Conservation (phyloP, 2,113 vertebrate genomes). For the Macrotis lagotis region DNA sequence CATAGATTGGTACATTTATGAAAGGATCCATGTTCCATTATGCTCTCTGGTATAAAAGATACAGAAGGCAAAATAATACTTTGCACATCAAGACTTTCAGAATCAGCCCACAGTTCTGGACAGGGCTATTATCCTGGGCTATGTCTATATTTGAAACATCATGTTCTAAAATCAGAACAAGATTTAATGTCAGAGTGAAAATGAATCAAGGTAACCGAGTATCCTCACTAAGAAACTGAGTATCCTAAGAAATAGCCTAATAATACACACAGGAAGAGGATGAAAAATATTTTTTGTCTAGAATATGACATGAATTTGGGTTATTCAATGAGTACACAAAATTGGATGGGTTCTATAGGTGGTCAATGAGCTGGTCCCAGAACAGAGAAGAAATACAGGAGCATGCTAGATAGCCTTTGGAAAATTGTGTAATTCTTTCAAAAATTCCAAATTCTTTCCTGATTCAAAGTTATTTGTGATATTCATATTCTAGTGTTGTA, state of each 20-base stretch:
- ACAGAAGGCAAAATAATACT: too few relatives aligned
- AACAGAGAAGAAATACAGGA: background rate
- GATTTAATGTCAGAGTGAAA: background rate
- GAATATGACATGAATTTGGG: background rate
- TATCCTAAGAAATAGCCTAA: background rate
- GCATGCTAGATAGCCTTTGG: background rate
- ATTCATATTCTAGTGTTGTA: background rate
- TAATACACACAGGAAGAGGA: background rate
- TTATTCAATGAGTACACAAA: background rate
- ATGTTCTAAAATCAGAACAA: background rate
- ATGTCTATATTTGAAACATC: too few relatives aligned
- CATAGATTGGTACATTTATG: too few relatives aligned
- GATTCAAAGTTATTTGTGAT: background rate
- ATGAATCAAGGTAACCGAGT: background rate
- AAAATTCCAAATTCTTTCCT: background rate
- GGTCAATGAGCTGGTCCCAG: background rate
- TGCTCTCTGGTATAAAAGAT: too few relatives aligned
- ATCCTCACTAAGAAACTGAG: background rate
- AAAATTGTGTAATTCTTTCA: background rate
- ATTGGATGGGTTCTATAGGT: background rate
- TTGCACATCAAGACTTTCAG: too few relatives aligned
- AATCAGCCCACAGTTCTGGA: too few relatives aligned
- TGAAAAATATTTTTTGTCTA: background rate
- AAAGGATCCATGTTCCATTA: too few relatives aligned
- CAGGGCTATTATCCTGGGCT: too few relatives aligned